Base-by-base conservation (phyloP, 2,888 invertebrate genomes). In the Hipparchia sbordonii region DNA sequence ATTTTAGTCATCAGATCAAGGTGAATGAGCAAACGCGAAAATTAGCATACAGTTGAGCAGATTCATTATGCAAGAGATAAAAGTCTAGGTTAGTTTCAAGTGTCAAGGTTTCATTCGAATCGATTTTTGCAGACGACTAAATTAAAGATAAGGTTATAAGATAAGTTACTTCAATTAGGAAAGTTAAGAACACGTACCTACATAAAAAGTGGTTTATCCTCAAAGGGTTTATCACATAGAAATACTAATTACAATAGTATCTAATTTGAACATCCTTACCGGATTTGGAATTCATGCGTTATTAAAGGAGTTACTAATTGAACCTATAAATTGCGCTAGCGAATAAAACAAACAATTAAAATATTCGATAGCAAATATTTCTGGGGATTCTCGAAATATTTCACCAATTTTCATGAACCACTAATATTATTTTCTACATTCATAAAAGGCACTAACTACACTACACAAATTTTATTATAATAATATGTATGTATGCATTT, bases 31-130 rank as follows among this genome's bases (percentile, higher is more conserved):
- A 33, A 67, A 46, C 48, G 33, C 6, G 56, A 39, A 39, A 57
- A 67, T 67, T 67, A 48, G 67, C 67, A 67, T 67, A 67, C 12
- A 48, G 48, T 67, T 23, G 59, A 67, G 59, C 48, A 67, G 67
- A 23, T 48, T 67, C 57, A 23, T 48, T 48, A 59, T 67, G 48
- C 33, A 6, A 66, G 23, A 59, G 67, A 59, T 67, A 67, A 67
- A 67, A 67, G 67, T 56, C 67, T 67, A 48, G 57, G 67, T 59
- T 48, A 67, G 39, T 56, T 56, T 7, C 48, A 39, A 59, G 56
- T 2, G 57, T 67, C 67, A 67, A 67, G 67, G 67, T 59, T 39
- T 67, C 12, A 10, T 51, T 33, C 51, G 6, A 65, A 51, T 51
- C 65, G 23, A 52, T 65, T 65, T 48, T 51, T 51, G 63, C 2